Base-by-base conservation (phyloP, 2,888 invertebrate genomes). In the Microplitis deprimator region DNA sequence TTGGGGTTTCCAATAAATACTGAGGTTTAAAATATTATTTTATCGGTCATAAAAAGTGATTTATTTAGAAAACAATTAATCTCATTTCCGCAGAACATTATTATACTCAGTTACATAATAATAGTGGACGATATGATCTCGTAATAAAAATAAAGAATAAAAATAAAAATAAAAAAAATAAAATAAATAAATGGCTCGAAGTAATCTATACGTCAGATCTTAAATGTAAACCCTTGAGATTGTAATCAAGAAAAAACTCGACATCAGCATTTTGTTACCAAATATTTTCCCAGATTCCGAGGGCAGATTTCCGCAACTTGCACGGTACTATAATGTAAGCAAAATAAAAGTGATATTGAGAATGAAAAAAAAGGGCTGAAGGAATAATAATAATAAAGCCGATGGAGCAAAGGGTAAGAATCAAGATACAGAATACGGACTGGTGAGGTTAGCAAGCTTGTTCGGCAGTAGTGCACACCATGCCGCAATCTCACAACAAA, bases 241-340 rank as follows among this genome's bases (percentile, higher is more conserved):
- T 50, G 13, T 50, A 50, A 50, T 50, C 50, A 50, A 13, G 50
- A 50, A 50, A 50, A 50, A 50, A 50, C 50, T 50, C 50, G 50
- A 50, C 50, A 50, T 50, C 50, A 50, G 50, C 50, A 50, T 50
- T 50, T 50, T 50, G 50, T 50, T 50, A 50, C 50, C 50, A 50
- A 50, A 50, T 50, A 50, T 50, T 50, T 50, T 50, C 50, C 50
- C 8, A 50, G 50, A 50, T 50, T 50, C 50, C 13, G 13, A 50
- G 50, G 50, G 13, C 13, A 13, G 50, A 50, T 50, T 50, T 50
- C 50, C 50, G 50, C 50, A 50, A 50, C 50, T 50, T 50, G 50
- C 50, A 50, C 50, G 50, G 50, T 29, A 29, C 10, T 50, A 50
- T 50, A 50, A 50, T 50, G 50, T 13, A 50, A 50, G 50, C 50